Evolutionary conservation across 2,888 invertebrate species (phyloP), one percentile per base, ranked within the genome.

Genomic region (Hemicrepidius hirtus): DNA sequence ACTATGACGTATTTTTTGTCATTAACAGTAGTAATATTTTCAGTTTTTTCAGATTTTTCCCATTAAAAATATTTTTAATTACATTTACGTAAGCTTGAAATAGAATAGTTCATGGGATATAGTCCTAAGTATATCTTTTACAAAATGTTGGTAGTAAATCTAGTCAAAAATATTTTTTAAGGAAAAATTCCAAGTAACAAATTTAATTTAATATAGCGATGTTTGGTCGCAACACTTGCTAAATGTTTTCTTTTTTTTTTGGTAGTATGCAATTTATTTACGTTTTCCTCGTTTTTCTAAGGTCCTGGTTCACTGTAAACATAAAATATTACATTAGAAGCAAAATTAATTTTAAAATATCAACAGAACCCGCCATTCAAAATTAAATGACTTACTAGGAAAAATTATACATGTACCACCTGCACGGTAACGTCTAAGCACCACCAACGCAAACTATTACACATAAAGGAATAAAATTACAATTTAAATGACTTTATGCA

Each of bases 111-210:
- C 37, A 46, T 53, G 78, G 79, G 78, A 84, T 83, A 84, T 83
- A 84, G 84, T 83, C 83, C 79, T 78, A 82, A 72, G 82, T 84
- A 84, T 84, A 84, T 83, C 80, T 82, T 80, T 28, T 49, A 37
- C 57, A 49, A 53, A 59, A 68, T 60, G n/a, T n/a, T n/a, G n/a
- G n/a, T 63, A 46, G 32, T 21, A 40, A 59, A 67, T 62, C 63
- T 46, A 66, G 59, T 68, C 57, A 71, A 76, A 77, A 80, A 81
- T 80, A 80, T 82, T 79, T 82, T 79, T 76, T 77, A 78, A 78
- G 80, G 80, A 77, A 71, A 73, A 71, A 46, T 59, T 70, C 49
- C 68, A 73, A 44, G 66, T 70, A 3, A 75, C 66, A 59, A 68
- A 69, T 41, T 75, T 71, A 63, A 73, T 64, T 60, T 53, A 59